These are phyloP conservation scores for Dendrocincla fuliginosa DNA, from an alignment of 2,797 vertebrate species.

Conservation along the genomic window DNA sequence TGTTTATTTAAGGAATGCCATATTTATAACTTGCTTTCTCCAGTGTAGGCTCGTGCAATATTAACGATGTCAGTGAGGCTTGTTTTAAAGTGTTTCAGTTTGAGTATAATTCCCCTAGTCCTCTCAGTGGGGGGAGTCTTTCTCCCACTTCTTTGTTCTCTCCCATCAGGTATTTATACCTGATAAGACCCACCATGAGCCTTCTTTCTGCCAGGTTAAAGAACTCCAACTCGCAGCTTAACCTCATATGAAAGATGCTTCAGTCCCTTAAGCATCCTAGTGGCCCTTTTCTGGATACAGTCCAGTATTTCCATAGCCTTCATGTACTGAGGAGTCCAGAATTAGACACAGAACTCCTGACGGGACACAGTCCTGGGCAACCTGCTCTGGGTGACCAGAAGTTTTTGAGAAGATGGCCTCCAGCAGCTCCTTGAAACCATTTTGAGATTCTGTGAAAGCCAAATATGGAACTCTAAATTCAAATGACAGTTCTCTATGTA, in stretches of 20 bases:
- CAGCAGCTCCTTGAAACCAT: not conserved
- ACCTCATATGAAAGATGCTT: not conserved
- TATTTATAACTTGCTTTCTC: not conserved
- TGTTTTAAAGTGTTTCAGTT: not conserved
- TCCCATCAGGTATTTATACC: not conserved
- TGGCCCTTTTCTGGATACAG: not conserved
- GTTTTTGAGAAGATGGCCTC: not conserved
- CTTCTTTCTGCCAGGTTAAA: not conserved
- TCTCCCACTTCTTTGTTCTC: not conserved
- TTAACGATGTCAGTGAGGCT: not conserved
- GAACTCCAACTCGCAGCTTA: not conserved
- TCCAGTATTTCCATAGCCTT: not conserved
- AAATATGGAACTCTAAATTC: not conserved
- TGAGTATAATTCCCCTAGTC: not conserved
- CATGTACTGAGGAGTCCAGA: not conserved
- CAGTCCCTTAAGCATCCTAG: not conserved
- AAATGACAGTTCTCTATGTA: not conserved
- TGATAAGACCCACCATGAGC: not conserved
- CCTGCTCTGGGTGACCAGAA: not conserved
- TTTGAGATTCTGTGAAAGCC: not conserved
- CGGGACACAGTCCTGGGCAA: not conserved
- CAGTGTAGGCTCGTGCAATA: not conserved
- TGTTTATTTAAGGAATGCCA: not conserved
- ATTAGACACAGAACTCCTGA: not conserved
- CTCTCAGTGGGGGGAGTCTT: not conserved